Percentiles rank a stretch among this genome's conserved stretches.
Conservation (phyloP, 2,797 vertebrate genomes). For the Ambastaia sidthimunki region DNA sequence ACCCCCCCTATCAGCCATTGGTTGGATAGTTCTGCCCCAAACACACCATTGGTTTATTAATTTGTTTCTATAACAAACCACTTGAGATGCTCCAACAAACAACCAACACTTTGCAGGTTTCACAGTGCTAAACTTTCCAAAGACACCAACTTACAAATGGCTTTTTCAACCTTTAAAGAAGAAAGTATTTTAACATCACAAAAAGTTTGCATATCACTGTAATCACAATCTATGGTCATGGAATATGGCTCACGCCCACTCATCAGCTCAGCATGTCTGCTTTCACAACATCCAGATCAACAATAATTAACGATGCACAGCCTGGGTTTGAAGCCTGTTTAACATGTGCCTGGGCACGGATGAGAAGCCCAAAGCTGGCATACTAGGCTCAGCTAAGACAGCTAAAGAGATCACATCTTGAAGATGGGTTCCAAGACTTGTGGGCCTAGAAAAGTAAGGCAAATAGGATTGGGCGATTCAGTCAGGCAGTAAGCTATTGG, state of each 20-base stretch:
- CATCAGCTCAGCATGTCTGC: slow-evolving; percentile 8
- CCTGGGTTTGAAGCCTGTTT: slow-evolving; percentile 34
- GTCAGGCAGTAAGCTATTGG: slow-evolving; percentile 31
- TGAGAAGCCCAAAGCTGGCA: slow-evolving; percentile 33
- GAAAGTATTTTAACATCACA: background rate
- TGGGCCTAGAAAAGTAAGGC: slow-evolving; percentile 13
- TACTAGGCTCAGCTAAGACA: slow-evolving; percentile 35
- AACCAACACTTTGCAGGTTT: too few relatives aligned
- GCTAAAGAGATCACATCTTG: slow-evolving; percentile 44
- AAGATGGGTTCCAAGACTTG: slow-evolving; percentile 34
- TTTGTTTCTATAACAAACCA: too few relatives aligned
- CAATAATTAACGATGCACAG: slow-evolving; percentile 34
- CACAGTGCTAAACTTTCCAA: too few relatives aligned
- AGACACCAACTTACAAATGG: background rate
- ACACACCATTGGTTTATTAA: too few relatives aligned
- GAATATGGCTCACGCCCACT: background rate
- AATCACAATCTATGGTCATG: background rate
- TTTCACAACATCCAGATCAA: slow-evolving; percentile 35
- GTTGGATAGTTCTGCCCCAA: too few relatives aligned
- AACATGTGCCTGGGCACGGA: slow-evolving; percentile 44
- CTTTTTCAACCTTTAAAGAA: background rate
- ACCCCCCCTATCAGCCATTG: too few relatives aligned
- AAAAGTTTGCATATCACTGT: background rate
- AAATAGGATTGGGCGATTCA: slow-evolving; percentile 43
- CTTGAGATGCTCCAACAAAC: too few relatives aligned